Conservation (phyloP, 2,888 invertebrate genomes). For the Capitulum mitella region DNA sequence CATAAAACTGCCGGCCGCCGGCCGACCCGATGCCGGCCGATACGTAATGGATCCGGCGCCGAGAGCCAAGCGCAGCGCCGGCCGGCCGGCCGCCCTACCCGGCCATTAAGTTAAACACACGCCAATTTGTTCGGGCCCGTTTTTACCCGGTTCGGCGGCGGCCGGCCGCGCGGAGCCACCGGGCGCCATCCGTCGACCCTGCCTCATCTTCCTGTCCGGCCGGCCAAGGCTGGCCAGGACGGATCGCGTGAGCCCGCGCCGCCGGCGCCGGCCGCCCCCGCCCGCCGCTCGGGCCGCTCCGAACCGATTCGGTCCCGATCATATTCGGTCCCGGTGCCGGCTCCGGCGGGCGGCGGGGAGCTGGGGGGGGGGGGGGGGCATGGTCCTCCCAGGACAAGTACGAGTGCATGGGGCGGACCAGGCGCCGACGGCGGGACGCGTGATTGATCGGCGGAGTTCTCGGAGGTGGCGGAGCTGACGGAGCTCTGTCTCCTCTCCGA, state of each 20-base stretch:
- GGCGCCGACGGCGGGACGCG: too few species aligned
- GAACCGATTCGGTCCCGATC: too few species aligned
- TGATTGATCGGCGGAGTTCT: too few species aligned
- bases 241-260: neutral
- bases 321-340: too few species aligned
- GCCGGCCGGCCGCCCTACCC: neutral
- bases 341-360: too few species aligned
- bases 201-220: constrained; percentile 4
- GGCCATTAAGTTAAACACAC: constrained; percentile 14
- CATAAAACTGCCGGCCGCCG: neutral
- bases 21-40: neutral
- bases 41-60: neutral
- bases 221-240: neutral
- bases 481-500: too few species aligned
- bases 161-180: neutral
- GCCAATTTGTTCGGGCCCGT: constrained; percentile 4
- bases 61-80: neutral
- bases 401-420: too few species aligned
- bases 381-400: too few species aligned
- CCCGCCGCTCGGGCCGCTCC: neutral
- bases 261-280: neutral
- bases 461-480: too few species aligned
- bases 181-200: neutral
- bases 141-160: neutral
- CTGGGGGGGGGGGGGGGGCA: too few species aligned